These are phyloP conservation scores for Crotalus helleri DNA, from an alignment of 2,113 vertebrate genomes.

Conservation along the genomic window DNA sequence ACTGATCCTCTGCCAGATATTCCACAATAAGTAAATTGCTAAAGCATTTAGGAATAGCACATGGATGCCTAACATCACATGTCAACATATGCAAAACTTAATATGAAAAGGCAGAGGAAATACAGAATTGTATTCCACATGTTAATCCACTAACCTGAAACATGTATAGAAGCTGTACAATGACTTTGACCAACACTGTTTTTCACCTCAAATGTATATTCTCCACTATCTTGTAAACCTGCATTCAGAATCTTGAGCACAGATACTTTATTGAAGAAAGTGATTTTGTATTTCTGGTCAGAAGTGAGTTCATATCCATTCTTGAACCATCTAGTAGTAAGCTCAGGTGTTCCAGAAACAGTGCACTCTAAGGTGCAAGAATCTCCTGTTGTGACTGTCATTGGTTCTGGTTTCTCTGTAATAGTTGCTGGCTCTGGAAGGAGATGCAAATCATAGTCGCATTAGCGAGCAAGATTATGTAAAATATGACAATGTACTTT, in stretches of 20 bases:
- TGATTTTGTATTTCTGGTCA: conserved; percentile 92
- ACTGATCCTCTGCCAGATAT: conserved; percentile 3
- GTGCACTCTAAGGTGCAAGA: conserved; percentile 87
- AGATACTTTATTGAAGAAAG: conserved; percentile 83
- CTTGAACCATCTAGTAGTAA: conserved; percentile 92
- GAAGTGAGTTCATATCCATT: conserved; percentile 86
- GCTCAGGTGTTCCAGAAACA: conserved; percentile 88
- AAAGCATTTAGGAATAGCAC: not conserved
- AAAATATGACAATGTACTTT: not conserved
- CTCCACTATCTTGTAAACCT: conserved; percentile 84
- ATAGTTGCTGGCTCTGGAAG: conserved; percentile 92
- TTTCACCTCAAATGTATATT: conserved; percentile 90
- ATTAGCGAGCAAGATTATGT: not conserved
- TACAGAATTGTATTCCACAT: conserved; percentile 19
- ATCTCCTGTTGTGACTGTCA: conserved; percentile 90
- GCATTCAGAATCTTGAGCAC: conserved; percentile 87
- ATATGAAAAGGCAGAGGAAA: not conserved
- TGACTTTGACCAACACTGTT: conserved; percentile 94
- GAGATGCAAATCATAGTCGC: conserved; percentile 45
- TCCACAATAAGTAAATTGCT: not conserved
- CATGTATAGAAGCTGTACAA: conserved; percentile 86
- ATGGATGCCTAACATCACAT: not conserved
- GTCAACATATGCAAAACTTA: not conserved
- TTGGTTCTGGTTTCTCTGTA: conserved; percentile 88
- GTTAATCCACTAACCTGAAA: conserved; percentile 82